Evolutionary conservation across 2,113 vertebrate species (phyloP).

Genomic region (Dromiciops gliroides): DNA sequence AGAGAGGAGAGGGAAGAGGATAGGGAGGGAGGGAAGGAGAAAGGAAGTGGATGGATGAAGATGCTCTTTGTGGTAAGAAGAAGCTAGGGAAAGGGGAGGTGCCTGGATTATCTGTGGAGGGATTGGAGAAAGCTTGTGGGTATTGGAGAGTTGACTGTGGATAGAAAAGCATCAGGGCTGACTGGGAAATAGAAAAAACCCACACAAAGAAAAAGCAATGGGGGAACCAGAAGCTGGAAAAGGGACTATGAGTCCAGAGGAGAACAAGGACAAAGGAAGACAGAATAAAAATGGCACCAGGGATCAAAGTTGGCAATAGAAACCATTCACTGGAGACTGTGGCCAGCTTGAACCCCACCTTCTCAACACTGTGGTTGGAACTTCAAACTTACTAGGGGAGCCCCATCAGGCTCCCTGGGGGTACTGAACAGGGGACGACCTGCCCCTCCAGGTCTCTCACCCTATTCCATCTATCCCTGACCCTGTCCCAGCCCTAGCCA

Average conservation of each 20-base stretch:
- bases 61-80: too few relatives aligned
- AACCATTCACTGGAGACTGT: constrained; percentile 45
- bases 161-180: constrained; percentile 12
- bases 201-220: not conserved
- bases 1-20: too few relatives aligned
- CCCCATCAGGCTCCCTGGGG: not conserved
- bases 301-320: constrained; percentile 58
- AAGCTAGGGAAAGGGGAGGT: too few relatives aligned
- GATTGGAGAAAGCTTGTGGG: too few relatives aligned
- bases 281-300: not conserved
- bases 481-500: not conserved
- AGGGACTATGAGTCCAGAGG: not conserved
- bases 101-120: too few relatives aligned
- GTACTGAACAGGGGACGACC: not conserved
- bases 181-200: constrained; percentile 16
- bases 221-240: not conserved
- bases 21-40: too few relatives aligned
- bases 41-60: too few relatives aligned
- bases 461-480: too few relatives aligned
- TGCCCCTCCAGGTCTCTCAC: constrained; percentile 36
- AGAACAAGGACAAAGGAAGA: constrained; percentile 26
- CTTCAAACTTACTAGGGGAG: too few relatives aligned
- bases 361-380: too few relatives aligned
- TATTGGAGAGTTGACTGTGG: not conserved
- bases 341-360: too few relatives aligned